phyloP scores from a whole-genome alignment of 23 tunicate genomes.

The Halocynthia aurantium region DNA sequence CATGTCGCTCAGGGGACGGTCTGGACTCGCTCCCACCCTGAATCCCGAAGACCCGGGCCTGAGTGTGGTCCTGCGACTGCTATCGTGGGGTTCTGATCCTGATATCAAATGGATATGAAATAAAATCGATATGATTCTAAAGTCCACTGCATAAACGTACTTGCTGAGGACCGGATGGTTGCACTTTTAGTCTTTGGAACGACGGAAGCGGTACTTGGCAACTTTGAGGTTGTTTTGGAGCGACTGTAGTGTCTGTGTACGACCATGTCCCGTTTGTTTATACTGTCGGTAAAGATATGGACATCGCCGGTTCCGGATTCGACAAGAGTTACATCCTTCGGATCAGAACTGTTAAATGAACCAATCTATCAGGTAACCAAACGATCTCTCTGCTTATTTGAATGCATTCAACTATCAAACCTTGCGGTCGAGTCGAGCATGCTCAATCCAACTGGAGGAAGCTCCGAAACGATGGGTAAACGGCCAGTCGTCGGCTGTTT shows the following conservation, averaged over 20 bases:
- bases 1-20: conserved; percentile 4
- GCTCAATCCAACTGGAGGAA: conserved; percentile 62
- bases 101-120: background rate
- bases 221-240: conserved; percentile 4
- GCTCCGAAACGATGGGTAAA: conserved; percentile 34
- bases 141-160: background rate
- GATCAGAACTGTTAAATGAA: conserved; percentile 44
- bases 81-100: background rate
- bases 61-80: background rate
- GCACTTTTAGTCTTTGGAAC: conserved; percentile 38
- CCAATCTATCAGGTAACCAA: background rate
- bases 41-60: conserved; percentile 6
- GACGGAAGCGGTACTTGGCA: conserved; percentile 38
- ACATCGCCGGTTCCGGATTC: conserved; percentile 62
- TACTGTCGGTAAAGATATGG: conserved; percentile 56
- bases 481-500: conserved; percentile 18
- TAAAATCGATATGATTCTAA: background rate
- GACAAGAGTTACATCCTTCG: conserved; percentile 40
- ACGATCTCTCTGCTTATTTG: no score
- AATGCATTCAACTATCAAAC: background rate
- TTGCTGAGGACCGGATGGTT: conserved; percentile 18
- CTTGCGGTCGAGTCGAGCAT: conserved; percentile 40
- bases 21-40: background rate
- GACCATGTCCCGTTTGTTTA: conserved; percentile 37
- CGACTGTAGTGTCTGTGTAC: conserved; percentile 63